phyloP scores from a whole-genome alignment of 2,888 invertebrate genomes.

The Eupeodes latifasciatus region DNA sequence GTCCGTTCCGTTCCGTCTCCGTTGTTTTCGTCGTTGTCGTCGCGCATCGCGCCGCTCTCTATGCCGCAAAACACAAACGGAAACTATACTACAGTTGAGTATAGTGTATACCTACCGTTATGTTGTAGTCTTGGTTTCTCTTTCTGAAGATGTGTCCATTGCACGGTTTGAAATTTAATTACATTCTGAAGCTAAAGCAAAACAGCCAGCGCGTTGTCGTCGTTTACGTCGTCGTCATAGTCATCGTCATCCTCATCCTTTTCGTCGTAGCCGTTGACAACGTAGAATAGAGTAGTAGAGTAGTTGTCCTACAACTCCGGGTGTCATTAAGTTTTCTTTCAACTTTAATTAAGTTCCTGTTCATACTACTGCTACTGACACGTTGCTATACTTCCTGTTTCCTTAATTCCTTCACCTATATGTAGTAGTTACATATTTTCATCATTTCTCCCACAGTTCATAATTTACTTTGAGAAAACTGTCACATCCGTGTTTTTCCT shows the following conservation, averaged over 20 bases:
- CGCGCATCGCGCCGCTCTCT: background rate
- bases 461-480: conserved; percentile 22
- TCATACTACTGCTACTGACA: conserved; percentile 61
- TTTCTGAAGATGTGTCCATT: conserved; percentile 56
- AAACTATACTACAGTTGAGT: conserved; percentile 6
- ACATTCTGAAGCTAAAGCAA: conserved; percentile 14
- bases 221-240: background rate
- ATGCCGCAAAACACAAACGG: background rate
- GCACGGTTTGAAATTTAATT: conserved; percentile 69
- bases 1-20: background rate
- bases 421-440: background rate
- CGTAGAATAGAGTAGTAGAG: background rate
- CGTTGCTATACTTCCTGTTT: conserved; percentile 21
- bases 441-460: conserved; percentile 12
- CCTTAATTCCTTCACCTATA: conserved; percentile 27
- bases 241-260: too few relatives aligned
- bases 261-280: background rate
- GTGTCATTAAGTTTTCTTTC: conserved; percentile 64
- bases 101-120: conserved; percentile 17
- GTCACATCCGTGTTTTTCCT: conserved; percentile 3
- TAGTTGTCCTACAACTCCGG: conserved; percentile 32
- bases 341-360: conserved; percentile 67
- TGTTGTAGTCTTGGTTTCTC: conserved; percentile 33
- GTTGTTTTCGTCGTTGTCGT: too few relatives aligned
- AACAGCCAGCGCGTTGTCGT: conserved; percentile 6